Evolutionary conservation across 2,113 vertebrate species (phyloP).

Genomic region (Cottus gobio): DNA sequence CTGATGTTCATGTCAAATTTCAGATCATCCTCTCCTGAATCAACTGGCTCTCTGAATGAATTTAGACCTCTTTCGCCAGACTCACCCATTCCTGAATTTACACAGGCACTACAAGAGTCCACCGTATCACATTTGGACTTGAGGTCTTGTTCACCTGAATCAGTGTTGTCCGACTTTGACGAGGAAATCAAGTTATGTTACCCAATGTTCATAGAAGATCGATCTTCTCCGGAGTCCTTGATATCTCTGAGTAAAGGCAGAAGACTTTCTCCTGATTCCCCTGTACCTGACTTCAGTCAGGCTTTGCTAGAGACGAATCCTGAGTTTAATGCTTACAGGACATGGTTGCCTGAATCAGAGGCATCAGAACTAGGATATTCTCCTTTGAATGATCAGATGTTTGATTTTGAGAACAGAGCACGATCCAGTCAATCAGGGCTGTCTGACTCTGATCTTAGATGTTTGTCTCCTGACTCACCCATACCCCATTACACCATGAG

Average conservation of each 20-base stretch:
- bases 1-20: constrained; percentile 21
- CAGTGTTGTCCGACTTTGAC: constrained; percentile 34
- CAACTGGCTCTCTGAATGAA: constrained; percentile 41
- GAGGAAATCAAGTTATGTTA: neutral
- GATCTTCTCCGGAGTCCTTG: constrained; percentile 45
- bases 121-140: neutral
- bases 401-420: constrained; percentile 36
- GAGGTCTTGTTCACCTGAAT: constrained; percentile 54
- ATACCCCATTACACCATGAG: constrained; percentile 28
- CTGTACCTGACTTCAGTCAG: constrained; percentile 41
- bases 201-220: constrained; percentile 5
- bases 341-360: constrained; percentile 32
- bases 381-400: constrained; percentile 37
- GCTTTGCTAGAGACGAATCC: neutral
- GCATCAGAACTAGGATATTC: constrained; percentile 28
- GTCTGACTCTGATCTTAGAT: constrained; percentile 28
- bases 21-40: constrained; percentile 61
- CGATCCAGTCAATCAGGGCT: constrained; percentile 10
- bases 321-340: neutral
- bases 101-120: neutral
- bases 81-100: constrained; percentile 31
- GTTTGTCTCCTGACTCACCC: constrained; percentile 63
- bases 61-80: constrained; percentile 44
- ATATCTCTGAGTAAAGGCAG: constrained; percentile 1
- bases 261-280: constrained; percentile 56